phyloP scores from a whole-genome alignment of 2,888 invertebrate genomes.

The Metallyticus violacea region DNA sequence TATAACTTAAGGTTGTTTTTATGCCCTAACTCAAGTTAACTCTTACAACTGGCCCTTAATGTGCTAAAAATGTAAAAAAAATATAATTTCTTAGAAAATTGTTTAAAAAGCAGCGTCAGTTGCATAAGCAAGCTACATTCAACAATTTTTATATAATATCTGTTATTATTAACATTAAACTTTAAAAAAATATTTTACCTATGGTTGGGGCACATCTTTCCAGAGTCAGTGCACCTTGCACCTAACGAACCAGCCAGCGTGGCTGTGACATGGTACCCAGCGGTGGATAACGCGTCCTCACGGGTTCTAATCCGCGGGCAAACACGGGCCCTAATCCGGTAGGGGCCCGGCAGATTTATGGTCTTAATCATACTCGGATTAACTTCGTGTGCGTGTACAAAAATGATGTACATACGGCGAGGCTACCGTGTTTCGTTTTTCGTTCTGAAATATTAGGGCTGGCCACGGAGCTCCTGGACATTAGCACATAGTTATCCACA shows the following conservation, averaged over 20 bases:
- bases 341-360: slow-evolving; percentile 55
- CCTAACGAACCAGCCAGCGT: neutral
- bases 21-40: too few relatives aligned
- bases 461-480: neutral
- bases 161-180: too few relatives aligned
- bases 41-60: too few relatives aligned
- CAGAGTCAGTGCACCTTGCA: neutral
- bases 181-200: too few relatives aligned
- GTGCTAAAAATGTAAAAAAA: too few relatives aligned
- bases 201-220: neutral
- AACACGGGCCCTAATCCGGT: slow-evolving; percentile 27
- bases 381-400: slow-evolving; percentile 46
- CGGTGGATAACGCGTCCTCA: neutral
- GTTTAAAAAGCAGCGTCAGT: too few relatives aligned
- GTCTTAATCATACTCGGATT: slow-evolving; percentile 63
- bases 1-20: too few relatives aligned
- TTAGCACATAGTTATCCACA: slow-evolving; percentile 16
- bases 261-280: neutral
- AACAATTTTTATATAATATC: too few relatives aligned
- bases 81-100: too few relatives aligned
- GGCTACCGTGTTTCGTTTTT: neutral
- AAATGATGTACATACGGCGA: neutral
- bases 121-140: too few relatives aligned
- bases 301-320: slow-evolving; percentile 13
- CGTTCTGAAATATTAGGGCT: slow-evolving; percentile 5